Evolutionary conservation across 2,888 invertebrate species (phyloP), one percentile per base, ranked within the genome.

Genomic region (Idaea dimidiata): DNA sequence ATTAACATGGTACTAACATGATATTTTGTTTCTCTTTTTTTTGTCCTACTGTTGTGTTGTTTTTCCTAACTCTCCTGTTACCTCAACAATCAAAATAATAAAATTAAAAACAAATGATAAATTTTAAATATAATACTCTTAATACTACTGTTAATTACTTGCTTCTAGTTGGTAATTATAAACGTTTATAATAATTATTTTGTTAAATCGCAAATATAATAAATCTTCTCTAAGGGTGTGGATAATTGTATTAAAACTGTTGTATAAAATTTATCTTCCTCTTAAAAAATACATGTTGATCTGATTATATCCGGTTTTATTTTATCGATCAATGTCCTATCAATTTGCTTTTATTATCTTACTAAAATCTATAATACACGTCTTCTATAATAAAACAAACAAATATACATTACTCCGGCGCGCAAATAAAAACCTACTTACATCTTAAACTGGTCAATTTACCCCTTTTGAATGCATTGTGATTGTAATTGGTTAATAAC

Each of bases 1-100:
- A 69, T 65, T 74, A 72, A 74, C 54, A 65, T 43, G 43, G 43
- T 79, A 91, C 88, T 90, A 89, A 91, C 83, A 72, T 66, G 6
- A 53, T 59, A 66, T 65, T 74, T 76, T 76, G 5, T 79, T 70
- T 70, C 73, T 74, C 75, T 74, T 71, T 76, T 72, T 79, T 76
- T 73, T 66, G 62, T 76, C 78, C 74, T 79, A 70, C 76, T 81
- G 78, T 78, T 82, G 80, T 83, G 81, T 82, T 87, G 72, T 78
- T 76, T 81, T 75, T 72, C 43, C 43, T 14, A 43, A 43, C 43
- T 43, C 43, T 10, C 14, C 43, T 14, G 43, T 43, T 43, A 43
- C 43, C 43, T 14, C 8, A 14, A 43, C 6, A 43, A 43, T 8
- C 14, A 43, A 43, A 43, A 43, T 43, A 14, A 43, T 14, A 8